Evolutionary conservation across 1,140 invertebrate genomes (phyloP).

Genomic region (Galleria mellonella): DNA sequence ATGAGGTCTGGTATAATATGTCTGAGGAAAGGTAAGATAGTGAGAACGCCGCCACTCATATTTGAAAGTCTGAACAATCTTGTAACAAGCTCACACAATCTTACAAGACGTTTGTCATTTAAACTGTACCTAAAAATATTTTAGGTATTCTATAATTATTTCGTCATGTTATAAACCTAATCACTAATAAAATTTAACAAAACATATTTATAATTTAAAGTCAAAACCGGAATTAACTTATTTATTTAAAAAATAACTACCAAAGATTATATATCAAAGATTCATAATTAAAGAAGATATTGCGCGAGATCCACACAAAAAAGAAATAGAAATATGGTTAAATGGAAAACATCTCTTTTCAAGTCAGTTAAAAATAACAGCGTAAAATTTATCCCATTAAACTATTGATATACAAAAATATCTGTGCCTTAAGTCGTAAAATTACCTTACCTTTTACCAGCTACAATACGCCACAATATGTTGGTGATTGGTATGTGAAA

Average conservation of each 20-base stretch:
- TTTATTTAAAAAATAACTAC: no score
- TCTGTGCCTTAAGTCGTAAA: no score
- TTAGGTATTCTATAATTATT: background rate
- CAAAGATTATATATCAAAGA: no score
- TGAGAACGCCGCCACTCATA: constrained; percentile 80
- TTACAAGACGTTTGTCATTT: constrained; percentile 68
- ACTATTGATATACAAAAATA: no score
- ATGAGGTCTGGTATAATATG: constrained; percentile 75
- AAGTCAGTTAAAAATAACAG: no score
- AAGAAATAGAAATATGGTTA: no score
- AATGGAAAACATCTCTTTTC: no score
- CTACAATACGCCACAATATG: constrained; percentile 82
- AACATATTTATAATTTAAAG: no score
- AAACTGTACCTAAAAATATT: constrained; percentile 70
- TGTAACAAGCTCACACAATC: constrained; percentile 74
- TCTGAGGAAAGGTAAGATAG: constrained; percentile 79
- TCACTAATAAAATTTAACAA: background rate
- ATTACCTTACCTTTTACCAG: constrained; percentile 78
- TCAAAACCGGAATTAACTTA: constrained; percentile 4
- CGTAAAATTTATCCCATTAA: no score
- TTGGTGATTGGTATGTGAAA: constrained; percentile 81
- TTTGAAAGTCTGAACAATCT: constrained; percentile 77
- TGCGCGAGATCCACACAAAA: no score
- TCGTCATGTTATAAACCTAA: background rate
- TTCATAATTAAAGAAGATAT: no score